These are phyloP conservation scores for Pinctada fucata DNA, from an alignment of 2,888 invertebrate species.

Conservation along the genomic window DNA sequence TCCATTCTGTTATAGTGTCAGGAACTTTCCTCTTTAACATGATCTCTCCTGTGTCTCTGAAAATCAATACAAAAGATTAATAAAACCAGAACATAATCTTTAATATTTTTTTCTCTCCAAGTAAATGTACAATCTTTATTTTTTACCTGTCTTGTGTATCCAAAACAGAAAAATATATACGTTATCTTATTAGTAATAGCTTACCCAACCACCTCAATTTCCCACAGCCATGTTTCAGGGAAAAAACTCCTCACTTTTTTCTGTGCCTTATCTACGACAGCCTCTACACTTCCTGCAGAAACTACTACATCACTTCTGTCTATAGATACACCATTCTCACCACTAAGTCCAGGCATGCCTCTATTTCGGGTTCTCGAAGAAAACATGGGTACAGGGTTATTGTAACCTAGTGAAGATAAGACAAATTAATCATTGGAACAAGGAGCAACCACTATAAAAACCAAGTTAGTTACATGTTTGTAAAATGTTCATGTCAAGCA, in stretches of 20 bases:
- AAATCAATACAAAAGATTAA: conserved; percentile 16
- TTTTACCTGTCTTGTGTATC: too few relatives aligned
- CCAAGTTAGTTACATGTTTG: too few relatives aligned
- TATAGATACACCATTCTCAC: background rate
- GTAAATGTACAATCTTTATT: too few relatives aligned
- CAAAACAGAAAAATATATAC: background rate
- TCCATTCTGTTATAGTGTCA: conserved; percentile 82
- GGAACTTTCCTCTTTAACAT: conserved; percentile 76
- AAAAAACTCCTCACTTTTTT: conserved; percentile 53
- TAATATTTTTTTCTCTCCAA: too few relatives aligned
- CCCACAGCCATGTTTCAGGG: conserved; percentile 72
- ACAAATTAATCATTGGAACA: too few relatives aligned
- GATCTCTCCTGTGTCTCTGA: conserved; percentile 56
- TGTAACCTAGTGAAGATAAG: background rate
- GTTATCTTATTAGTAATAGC: background rate
- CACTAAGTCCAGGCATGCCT: background rate
- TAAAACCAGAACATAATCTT: background rate
- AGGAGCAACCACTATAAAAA: too few relatives aligned
- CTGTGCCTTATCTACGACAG: background rate
- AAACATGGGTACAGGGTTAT: conserved; percentile 1
- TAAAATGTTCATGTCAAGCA: too few relatives aligned
- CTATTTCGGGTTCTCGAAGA: background rate
- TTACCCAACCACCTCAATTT: conserved; percentile 50
- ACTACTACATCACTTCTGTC: background rate
- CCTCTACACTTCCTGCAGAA: background rate